A percentile compares a stretch with the other conserved stretches of the same genome.
Conservation (phyloP, 1,140 invertebrate genomes). For the Nasonia vitripennis region DNA sequence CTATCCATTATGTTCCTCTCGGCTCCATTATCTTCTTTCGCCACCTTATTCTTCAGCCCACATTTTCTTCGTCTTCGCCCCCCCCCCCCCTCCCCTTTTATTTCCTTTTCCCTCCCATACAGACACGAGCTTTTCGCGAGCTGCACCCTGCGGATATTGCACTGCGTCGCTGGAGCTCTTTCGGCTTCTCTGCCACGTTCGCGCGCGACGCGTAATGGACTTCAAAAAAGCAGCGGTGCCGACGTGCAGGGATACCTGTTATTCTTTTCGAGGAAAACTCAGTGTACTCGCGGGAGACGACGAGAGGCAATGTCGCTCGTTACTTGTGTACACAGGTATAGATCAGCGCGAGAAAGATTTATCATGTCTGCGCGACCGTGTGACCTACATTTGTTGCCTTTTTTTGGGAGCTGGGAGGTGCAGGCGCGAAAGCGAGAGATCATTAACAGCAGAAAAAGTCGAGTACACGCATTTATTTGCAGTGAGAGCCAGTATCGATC, state of each 20-base stretch:
- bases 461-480: not conserved
- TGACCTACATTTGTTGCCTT: not conserved
- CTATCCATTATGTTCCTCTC: constrained; percentile 10
- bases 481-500: not conserved
- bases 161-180: not conserved
- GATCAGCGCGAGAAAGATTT: constrained; percentile 1
- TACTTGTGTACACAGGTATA: not conserved
- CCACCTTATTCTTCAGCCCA: not conserved
- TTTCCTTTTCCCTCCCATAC: not conserved
- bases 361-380: not conserved
- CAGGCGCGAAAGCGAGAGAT: not conserved
- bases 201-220: too few relatives aligned
- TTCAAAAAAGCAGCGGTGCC: too few relatives aligned
- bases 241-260: not conserved
- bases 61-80: not conserved
- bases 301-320: not conserved
- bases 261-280: not conserved
- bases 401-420: not conserved
- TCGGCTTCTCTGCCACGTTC: too few relatives aligned
- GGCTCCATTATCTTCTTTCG: not conserved
- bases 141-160: not conserved
- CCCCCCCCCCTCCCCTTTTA: not conserved
- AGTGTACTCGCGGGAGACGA: not conserved
- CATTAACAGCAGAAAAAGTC: constrained; percentile 4
- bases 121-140: too few relatives aligned